phyloP scores from a whole-genome alignment of 2,888 invertebrate species.

The Bellardia bayeri region DNA sequence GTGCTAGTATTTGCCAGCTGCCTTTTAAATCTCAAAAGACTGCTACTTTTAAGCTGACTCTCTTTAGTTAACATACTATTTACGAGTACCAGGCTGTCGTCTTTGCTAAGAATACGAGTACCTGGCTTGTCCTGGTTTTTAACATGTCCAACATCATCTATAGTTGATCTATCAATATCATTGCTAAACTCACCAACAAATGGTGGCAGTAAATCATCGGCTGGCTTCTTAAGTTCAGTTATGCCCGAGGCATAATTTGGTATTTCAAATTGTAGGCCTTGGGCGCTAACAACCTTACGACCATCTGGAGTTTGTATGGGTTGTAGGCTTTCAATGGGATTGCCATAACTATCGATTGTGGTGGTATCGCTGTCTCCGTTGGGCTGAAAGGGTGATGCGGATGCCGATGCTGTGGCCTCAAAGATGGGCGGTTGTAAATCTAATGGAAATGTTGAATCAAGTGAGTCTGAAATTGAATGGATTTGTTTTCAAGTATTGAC shows the following conservation, averaged over 20 bases:
- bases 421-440: constrained; percentile 81
- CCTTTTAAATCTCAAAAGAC: constrained; percentile 50
- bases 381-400: neutral
- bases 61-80: constrained; percentile 25
- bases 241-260: constrained; percentile 84
- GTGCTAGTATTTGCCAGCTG: constrained; percentile 43
- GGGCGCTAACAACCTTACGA: constrained; percentile 81
- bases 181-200: constrained; percentile 82
- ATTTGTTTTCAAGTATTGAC: constrained; percentile 62
- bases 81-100: constrained; percentile 23
- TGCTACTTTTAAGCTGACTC: constrained; percentile 14
- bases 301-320: constrained; percentile 83
- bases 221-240: constrained; percentile 82
- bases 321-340: constrained; percentile 81
- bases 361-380: constrained; percentile 13
- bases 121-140: constrained; percentile 39
- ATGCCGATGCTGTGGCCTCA: constrained; percentile 47
- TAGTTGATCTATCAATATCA: constrained; percentile 57
- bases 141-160: constrained; percentile 55
- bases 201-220: constrained; percentile 83
- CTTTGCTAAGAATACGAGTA: constrained; percentile 32
- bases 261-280: constrained; percentile 83
- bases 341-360: constrained; percentile 82
- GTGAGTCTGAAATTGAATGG: constrained; percentile 81
- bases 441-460: constrained; percentile 82